Conservation (phyloP, 2,888 invertebrate genomes). For the Onchidella celtica region DNA sequence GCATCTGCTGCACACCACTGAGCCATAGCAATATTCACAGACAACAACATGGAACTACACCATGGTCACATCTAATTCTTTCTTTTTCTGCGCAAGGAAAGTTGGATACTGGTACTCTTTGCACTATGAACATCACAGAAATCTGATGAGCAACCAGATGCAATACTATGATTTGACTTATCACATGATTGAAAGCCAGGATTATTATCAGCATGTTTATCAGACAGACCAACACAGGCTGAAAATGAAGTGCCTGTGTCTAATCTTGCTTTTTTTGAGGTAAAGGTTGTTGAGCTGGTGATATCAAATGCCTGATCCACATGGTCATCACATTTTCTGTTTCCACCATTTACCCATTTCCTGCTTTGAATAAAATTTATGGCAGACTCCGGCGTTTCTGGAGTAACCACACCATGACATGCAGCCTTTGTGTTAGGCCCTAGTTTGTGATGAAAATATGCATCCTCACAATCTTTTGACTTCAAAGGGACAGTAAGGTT, state of each 20-base stretch:
- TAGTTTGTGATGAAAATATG: background rate
- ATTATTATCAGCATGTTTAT: slow-evolving; percentile 11
- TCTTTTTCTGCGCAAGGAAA: background rate
- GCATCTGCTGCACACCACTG: too few relatives aligned
- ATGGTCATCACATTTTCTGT: background rate
- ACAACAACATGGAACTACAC: too few relatives aligned
- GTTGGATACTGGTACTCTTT: background rate
- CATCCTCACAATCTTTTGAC: too few relatives aligned
- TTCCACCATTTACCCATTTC: background rate
- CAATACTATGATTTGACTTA: too few relatives aligned
- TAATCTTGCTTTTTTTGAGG: slow-evolving; percentile 29
- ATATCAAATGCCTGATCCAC: background rate
- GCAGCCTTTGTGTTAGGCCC: background rate
- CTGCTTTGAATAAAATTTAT: background rate
- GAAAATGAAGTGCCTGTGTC: background rate
- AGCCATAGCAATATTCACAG: too few relatives aligned
- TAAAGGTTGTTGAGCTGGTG: background rate
- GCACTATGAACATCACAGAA: too few relatives aligned
- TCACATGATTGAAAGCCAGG: too few relatives aligned
- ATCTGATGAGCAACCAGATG: too few relatives aligned
- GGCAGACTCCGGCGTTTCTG: slow-evolving; percentile 30
- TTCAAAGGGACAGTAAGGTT: background rate
- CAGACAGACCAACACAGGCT: background rate
- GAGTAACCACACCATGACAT: background rate
- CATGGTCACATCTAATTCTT: too few relatives aligned